phyloP scores from a whole-genome alignment of 2,888 invertebrate genomes.

The Tanytarsus gracilentus region DNA sequence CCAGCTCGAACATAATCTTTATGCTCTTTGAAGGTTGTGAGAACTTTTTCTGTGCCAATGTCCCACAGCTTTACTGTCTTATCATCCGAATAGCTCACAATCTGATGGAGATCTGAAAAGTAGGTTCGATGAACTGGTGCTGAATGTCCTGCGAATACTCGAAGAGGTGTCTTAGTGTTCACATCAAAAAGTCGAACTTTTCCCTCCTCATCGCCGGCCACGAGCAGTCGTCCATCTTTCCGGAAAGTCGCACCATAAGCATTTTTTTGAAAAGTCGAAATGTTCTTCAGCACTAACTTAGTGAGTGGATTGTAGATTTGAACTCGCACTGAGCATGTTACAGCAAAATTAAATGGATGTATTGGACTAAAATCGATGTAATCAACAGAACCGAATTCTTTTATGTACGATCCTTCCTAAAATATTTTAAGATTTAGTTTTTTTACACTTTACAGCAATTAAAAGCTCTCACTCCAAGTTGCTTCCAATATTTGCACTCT shows the following conservation, averaged over 20 bases:
- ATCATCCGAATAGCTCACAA: slow-evolving; percentile 87
- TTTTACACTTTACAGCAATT: neutral
- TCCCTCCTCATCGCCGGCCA: slow-evolving; percentile 85
- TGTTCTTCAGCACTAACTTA: slow-evolving; percentile 69
- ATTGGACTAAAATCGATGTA: slow-evolving; percentile 83
- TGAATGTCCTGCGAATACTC: slow-evolving; percentile 78
- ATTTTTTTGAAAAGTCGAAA: slow-evolving; percentile 71
- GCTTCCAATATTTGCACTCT: slow-evolving; percentile 81
- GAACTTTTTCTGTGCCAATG: slow-evolving; percentile 68
- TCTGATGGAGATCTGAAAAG: slow-evolving; percentile 66
- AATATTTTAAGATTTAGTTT: slow-evolving; percentile 35
- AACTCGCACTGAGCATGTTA: slow-evolving; percentile 84
- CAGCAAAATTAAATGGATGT: slow-evolving; percentile 84
- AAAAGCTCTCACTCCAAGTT: slow-evolving; percentile 61
- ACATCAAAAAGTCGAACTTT: slow-evolving; percentile 83
- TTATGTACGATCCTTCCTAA: slow-evolving; percentile 75
- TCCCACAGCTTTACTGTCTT: slow-evolving; percentile 85
- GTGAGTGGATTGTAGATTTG: slow-evolving; percentile 81
- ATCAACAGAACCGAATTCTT: slow-evolving; percentile 88
- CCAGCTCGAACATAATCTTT: slow-evolving; percentile 79
- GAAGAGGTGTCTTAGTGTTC: slow-evolving; percentile 66
- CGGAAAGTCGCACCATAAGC: slow-evolving; percentile 81
- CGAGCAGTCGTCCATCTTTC: slow-evolving; percentile 69
- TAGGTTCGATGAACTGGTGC: slow-evolving; percentile 70
- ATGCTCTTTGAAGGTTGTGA: slow-evolving; percentile 59